Evolutionary conservation across 1,140 invertebrate genomes (phyloP).

Genomic region (Leptinotarsa undecemlineata): DNA sequence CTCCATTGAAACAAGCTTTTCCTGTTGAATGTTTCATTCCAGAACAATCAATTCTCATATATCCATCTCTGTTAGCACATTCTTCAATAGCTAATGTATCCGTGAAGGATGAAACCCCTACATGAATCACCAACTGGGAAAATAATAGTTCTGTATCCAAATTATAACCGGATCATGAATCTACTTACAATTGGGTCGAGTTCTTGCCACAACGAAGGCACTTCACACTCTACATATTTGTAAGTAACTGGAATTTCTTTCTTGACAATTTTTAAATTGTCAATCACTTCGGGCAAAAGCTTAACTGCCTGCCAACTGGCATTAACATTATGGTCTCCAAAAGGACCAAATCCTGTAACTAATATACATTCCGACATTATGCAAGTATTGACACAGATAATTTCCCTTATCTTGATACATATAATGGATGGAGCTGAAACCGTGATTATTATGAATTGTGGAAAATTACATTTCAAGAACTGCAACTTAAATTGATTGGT

Average conservation of each 20-base stretch:
- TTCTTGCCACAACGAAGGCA: conserved; percentile 68
- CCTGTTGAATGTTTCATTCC: conserved; percentile 52
- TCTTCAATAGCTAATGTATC: conserved; percentile 63
- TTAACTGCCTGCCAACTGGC: conserved; percentile 79
- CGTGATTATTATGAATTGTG: too few relatives aligned
- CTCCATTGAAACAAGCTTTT: conserved; percentile 52
- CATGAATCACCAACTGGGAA: conserved; percentile 66
- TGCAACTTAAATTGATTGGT: too few relatives aligned
- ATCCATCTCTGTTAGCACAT: conserved; percentile 62
- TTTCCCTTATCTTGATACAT: too few relatives aligned
- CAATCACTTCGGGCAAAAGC: conserved; percentile 59
- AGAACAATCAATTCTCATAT: conserved; percentile 58
- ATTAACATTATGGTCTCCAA: conserved; percentile 68
- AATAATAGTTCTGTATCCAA: conserved; percentile 37
- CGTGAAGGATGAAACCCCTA: conserved; percentile 64
- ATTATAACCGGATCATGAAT: conserved; percentile 20
- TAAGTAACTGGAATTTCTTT: conserved; percentile 72
- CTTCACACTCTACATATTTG: conserved; percentile 61
- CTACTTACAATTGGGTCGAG: conserved; percentile 66
- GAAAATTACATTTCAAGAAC: too few relatives aligned
- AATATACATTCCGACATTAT: conserved; percentile 50
- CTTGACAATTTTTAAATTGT: conserved; percentile 58
- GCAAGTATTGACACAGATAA: background rate
- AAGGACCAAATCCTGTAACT: conserved; percentile 78
- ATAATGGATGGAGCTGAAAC: too few relatives aligned